phyloP scores from a whole-genome alignment of 2,797 vertebrate species.

The Sitta carolinensis region DNA sequence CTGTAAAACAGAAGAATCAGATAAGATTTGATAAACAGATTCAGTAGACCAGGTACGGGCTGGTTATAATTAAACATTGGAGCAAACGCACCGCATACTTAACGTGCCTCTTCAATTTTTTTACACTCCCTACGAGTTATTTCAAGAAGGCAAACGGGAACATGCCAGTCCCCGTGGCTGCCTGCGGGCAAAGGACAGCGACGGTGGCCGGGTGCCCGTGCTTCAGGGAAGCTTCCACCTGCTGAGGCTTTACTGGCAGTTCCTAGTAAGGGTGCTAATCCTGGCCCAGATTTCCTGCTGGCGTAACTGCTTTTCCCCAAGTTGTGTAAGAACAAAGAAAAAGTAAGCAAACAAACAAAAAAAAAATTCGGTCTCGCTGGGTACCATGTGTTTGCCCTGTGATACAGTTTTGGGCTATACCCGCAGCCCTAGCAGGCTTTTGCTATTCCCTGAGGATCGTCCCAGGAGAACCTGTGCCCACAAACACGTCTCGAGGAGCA shows the following conservation, averaged over 20 bases:
- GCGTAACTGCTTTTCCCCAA: fast-evolving
- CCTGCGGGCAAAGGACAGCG: fast-evolving
- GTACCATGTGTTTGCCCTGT: fast-evolving
- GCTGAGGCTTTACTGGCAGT: background rate
- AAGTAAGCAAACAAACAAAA: no score
- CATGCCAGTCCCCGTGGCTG: fast-evolving
- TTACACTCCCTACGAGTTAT: fast-evolving
- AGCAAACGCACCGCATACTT: background rate
- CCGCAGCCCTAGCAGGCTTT: fast-evolving
- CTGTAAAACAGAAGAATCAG: background rate
- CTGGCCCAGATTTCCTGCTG: background rate
- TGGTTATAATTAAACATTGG: background rate
- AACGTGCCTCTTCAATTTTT: fast-evolving
- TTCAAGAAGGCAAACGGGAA: background rate
- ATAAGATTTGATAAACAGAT: background rate
- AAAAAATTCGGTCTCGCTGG: fast-evolving
- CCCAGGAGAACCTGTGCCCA: fast-evolving
- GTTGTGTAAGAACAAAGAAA: fast-evolving
- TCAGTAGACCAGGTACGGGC: background rate
- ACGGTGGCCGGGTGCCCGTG: fast-evolving
- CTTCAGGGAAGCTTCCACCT: background rate
- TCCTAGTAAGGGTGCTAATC: background rate
- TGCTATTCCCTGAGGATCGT: fast-evolving
- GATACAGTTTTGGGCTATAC: fast-evolving
- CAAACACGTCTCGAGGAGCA: fast-evolving